A percentile compares a stretch with the other conserved stretches of the same genome.
Evolutionary conservation across 2,888 invertebrate species (phyloP).

Genomic region (Lutraria lutraria): DNA sequence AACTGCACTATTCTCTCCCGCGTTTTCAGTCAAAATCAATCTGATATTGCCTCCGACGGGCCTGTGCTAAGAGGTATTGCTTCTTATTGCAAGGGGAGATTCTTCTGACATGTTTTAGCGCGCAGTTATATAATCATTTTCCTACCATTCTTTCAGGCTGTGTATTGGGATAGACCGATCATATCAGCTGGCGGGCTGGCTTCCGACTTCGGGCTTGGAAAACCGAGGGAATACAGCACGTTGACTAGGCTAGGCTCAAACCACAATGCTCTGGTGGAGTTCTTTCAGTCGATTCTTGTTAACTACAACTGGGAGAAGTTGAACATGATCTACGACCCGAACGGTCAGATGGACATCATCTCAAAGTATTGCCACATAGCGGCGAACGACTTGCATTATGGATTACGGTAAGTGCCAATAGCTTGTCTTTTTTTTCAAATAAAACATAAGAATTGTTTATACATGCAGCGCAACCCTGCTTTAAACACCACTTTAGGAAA

Average conservation of each 20-base stretch:
- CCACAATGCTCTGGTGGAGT: conserved; percentile 74
- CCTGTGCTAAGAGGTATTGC: too few species aligned
- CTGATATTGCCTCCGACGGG: too few species aligned
- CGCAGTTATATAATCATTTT: too few species aligned
- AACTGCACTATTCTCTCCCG: too few species aligned
- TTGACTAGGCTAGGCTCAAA: conserved; percentile 89
- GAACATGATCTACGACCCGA: conserved; percentile 77
- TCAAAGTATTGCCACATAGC: conserved; percentile 79
- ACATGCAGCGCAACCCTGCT: too few species aligned
- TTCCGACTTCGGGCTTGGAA: conserved; percentile 80
- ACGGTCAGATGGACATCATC: conserved; percentile 75
- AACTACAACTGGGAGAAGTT: conserved; percentile 74
- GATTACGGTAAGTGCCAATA: conserved; percentile 52
- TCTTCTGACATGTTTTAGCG: too few species aligned
- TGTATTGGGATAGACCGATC: conserved; percentile 94
- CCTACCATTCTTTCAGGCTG: conserved; percentile 45
- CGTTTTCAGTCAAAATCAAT: too few species aligned
- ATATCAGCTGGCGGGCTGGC: conserved; percentile 89
- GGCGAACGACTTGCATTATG: conserved; percentile 78
- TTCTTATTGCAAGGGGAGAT: too few species aligned
- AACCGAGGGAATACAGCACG: conserved; percentile 90
- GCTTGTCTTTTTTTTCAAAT: too few species aligned
- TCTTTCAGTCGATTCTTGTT: conserved; percentile 67
- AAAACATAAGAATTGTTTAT: too few species aligned
- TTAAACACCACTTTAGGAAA: too few species aligned